phyloP scores from a whole-genome alignment of 2,113 vertebrate genomes.

The Dasyurus viverrinus region DNA sequence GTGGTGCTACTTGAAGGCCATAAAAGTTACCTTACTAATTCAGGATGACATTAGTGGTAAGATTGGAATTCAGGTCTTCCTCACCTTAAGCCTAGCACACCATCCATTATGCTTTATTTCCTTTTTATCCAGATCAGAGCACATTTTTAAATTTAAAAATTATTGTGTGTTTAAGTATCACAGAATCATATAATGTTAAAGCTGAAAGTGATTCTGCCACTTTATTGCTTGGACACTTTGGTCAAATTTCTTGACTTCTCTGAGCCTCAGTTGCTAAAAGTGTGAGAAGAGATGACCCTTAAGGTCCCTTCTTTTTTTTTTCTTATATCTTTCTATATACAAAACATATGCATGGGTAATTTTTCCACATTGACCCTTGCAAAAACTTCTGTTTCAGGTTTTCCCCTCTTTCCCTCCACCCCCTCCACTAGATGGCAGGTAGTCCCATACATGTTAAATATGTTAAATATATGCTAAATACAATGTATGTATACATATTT shows the following conservation, averaged over 20 bases:
- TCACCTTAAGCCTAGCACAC: neutral
- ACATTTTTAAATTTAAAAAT: neutral
- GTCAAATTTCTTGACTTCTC: neutral
- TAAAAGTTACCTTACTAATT: neutral
- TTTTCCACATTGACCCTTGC: too few relatives aligned
- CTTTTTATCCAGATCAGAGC: neutral
- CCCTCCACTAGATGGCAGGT: too few relatives aligned
- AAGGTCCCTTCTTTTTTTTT: neutral
- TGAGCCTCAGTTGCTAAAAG: conserved; percentile 24
- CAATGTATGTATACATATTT: too few relatives aligned
- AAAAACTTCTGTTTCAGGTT: too few relatives aligned
- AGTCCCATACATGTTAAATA: too few relatives aligned
- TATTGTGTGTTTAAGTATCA: neutral
- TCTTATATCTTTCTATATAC: too few relatives aligned
- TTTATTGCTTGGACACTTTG: conserved; percentile 4
- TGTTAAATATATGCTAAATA: too few relatives aligned
- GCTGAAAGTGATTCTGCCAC: neutral
- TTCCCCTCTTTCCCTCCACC: too few relatives aligned
- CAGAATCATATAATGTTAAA: neutral
- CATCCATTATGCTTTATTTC: neutral
- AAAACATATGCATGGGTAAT: too few relatives aligned
- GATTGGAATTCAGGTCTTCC: neutral
- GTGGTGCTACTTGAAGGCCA: neutral
- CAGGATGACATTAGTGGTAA: neutral
- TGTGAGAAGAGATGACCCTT: conserved; percentile 1